Conservation (phyloP, 2,797 vertebrate species). For the Telmatherina bonti region DNA sequence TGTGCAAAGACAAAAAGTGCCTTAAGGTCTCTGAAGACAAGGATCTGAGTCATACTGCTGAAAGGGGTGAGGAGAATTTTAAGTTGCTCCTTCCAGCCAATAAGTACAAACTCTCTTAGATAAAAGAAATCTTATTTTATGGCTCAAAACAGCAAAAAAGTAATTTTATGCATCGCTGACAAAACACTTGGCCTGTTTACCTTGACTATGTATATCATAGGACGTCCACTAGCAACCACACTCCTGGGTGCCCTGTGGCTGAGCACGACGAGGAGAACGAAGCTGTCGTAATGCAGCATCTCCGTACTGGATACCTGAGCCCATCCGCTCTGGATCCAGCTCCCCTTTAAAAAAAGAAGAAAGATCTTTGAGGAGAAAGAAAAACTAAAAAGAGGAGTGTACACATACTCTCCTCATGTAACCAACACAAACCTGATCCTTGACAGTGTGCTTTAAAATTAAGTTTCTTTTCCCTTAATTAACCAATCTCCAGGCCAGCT, state of each 20-base stretch:
- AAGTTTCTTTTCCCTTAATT: not conserved
- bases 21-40: not conserved
- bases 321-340: conserved; percentile 94
- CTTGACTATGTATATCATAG: conserved; percentile 25
- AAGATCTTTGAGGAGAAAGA: not conserved
- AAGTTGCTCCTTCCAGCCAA: not conserved
- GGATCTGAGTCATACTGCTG: not conserved
- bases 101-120: not conserved
- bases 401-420: not conserved
- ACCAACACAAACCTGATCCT: not conserved
- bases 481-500: not conserved
- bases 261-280: conserved; percentile 89
- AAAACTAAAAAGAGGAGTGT: not conserved
- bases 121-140: not conserved
- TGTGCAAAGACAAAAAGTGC: not conserved
- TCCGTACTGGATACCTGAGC: conserved; percentile 94
- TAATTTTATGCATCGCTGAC: not conserved
- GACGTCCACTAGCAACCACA: conserved; percentile 88
- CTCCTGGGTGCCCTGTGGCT: conserved; percentile 88
- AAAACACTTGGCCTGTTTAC: conserved; percentile 5
- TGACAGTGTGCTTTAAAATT: not conserved
- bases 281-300: conserved; percentile 91
- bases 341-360: conserved; percentile 83
- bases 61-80: conserved; percentile 24
- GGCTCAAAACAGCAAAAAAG: no score